Evolutionary conservation across 35 echinoderm and acorn worm genomes (phyloP).

Genomic region (Heliocidaris erythrogramma): DNA sequence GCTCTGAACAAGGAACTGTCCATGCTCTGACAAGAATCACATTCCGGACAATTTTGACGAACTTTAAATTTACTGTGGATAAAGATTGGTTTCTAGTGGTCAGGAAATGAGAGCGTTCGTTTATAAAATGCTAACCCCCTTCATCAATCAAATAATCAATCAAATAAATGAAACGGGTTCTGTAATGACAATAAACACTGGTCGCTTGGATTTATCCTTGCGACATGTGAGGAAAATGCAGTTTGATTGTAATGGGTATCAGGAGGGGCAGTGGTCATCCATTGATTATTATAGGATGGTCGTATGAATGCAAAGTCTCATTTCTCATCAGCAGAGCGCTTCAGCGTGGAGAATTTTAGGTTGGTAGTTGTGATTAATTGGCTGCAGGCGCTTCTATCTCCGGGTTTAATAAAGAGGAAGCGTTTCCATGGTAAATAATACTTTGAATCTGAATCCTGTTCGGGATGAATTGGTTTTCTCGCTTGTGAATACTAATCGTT

Average conservation of each 20-base stretch:
- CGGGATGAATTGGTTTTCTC: neutral
- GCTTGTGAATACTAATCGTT: too few species aligned
- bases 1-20: neutral
- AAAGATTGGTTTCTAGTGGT: neutral
- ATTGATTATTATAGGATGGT: neutral
- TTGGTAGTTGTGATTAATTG: neutral
- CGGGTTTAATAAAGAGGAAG: neutral
- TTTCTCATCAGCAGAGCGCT: neutral
- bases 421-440: conserved; percentile 5
- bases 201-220: neutral
- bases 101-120: neutral
- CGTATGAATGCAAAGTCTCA: neutral
- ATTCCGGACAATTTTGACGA: neutral
- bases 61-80: neutral
- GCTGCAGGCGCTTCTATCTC: neutral
- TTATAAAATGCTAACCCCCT: neutral
- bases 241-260: neutral
- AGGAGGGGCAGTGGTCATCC: neutral
- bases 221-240: neutral
- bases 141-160: conserved; percentile 7
- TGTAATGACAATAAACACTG: neutral
- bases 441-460: neutral
- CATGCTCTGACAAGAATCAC: neutral
- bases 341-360: neutral
- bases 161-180: neutral